These are phyloP conservation scores for Pseudorhombus dupliciocellatus DNA, from an alignment of 2,113 vertebrate species.

Conservation along the genomic window DNA sequence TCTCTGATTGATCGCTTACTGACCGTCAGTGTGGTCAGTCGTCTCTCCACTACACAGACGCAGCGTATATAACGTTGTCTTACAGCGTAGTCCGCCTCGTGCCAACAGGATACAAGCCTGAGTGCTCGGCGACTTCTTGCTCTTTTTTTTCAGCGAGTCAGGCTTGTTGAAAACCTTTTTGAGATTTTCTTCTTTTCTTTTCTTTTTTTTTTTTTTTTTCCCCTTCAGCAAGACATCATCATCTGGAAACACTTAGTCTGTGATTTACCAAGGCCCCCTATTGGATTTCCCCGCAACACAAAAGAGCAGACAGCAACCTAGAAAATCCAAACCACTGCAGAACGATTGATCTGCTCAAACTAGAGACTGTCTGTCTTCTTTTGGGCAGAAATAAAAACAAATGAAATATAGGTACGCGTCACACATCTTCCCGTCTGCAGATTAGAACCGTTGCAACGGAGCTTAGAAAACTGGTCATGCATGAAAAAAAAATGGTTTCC, in stretches of 20 bases:
- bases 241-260: slow-evolving; percentile 85
- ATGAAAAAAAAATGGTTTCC: neutral
- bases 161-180: slow-evolving; percentile 49
- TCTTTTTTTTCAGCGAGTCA: slow-evolving; percentile 28
- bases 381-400: neutral
- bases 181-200: slow-evolving; percentile 49
- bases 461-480: neutral
- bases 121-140: slow-evolving; percentile 36
- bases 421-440: slow-evolving; percentile 6
- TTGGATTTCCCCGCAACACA: slow-evolving; percentile 78
- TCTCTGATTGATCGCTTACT: slow-evolving; percentile 64
- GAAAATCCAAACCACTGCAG: slow-evolving; percentile 67
- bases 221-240: slow-evolving; percentile 69
- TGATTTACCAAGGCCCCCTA: slow-evolving; percentile 79
- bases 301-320: slow-evolving; percentile 62
- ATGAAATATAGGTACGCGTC: slow-evolving; percentile 1
- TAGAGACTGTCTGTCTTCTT: too few species aligned
- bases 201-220: slow-evolving; percentile 40
- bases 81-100: slow-evolving; percentile 46
- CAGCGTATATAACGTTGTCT: slow-evolving; percentile 50
- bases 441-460: neutral
- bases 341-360: slow-evolving; percentile 40
- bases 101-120: slow-evolving; percentile 69
- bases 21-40: slow-evolving; percentile 50
- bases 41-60: slow-evolving; percentile 30